A percentile compares a stretch with the other conserved stretches of the same genome.
Evolutionary conservation across 2,797 vertebrate genomes (phyloP).

Genomic region (Loris lydekkerianus): DNA sequence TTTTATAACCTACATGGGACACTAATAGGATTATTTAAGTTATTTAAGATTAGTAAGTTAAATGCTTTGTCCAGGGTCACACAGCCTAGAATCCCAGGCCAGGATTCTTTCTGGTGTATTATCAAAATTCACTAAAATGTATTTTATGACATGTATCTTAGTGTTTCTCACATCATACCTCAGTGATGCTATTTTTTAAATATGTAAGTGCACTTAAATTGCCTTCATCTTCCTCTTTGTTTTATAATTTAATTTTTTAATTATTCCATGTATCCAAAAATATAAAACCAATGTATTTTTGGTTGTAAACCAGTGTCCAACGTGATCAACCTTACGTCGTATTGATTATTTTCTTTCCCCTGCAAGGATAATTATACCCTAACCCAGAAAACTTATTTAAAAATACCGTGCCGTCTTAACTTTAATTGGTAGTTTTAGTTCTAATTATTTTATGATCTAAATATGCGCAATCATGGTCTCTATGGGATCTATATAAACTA

Average conservation of each 20-base stretch:
- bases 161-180: neutral
- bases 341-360: neutral
- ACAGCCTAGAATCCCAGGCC: neutral
- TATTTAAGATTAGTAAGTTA: neutral
- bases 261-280: slow-evolving; percentile 8
- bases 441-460: slow-evolving; percentile 39
- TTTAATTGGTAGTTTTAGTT: slow-evolving; percentile 21
- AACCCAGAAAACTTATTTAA: neutral
- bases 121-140: neutral
- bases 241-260: neutral
- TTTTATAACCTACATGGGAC: neutral
- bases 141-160: neutral
- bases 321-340: neutral
- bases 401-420: neutral
- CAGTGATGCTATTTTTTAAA: slow-evolving; percentile 14
- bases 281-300: neutral
- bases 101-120: neutral
- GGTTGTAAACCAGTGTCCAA: neutral
- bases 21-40: neutral
- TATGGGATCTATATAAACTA: neutral
- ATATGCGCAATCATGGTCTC: neutral
- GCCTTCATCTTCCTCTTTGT: neutral
- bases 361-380: neutral
- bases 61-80: neutral
- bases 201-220: neutral